Percentiles rank a stretch among this genome's conserved stretches.
Evolutionary conservation across 1,140 invertebrate genomes (phyloP).

Genomic region (Eubasilissa regina): DNA sequence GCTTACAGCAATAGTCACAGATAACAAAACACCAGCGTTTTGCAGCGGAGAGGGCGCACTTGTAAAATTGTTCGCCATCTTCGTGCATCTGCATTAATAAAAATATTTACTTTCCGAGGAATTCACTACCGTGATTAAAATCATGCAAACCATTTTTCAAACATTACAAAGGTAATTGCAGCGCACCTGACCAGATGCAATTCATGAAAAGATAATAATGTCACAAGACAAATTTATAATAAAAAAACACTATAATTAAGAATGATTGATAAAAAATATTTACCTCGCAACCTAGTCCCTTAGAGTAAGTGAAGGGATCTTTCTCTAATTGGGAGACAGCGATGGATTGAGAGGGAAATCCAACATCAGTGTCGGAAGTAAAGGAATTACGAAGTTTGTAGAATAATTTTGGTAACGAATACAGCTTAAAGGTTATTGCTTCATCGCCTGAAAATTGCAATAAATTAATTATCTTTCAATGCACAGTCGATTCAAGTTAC

Average conservation of each 20-base stretch:
- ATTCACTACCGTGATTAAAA: no score
- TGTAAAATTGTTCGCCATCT: constrained; percentile 23
- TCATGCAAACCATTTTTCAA: no score
- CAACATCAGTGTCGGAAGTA: background rate
- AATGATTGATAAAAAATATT: constrained; percentile 7
- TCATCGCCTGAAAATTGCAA: constrained; percentile 15
- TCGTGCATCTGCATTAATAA: constrained; percentile 42
- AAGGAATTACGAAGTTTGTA: constrained; percentile 18
- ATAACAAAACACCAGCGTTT: constrained; percentile 32
- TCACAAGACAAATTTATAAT: no score
- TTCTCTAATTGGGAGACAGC: background rate
- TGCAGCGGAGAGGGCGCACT: constrained; percentile 28
- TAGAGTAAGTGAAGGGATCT: constrained; percentile 10
- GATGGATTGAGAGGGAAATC: constrained; percentile 15
- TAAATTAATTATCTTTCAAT: no score
- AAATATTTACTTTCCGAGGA: no score
- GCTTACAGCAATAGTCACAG: constrained; percentile 41
- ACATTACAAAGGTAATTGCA: no score
- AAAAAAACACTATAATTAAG: no score
- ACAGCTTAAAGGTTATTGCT: constrained; percentile 9
- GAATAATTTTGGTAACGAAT: constrained; percentile 11
- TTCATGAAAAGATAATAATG: no score
- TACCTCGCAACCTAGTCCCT: constrained; percentile 28
- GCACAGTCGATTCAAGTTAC: no score
- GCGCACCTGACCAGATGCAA: no score